Evolutionary conservation across 2,888 invertebrate genomes (phyloP).

Genomic region (Brachypalpus laphriformis): DNA sequence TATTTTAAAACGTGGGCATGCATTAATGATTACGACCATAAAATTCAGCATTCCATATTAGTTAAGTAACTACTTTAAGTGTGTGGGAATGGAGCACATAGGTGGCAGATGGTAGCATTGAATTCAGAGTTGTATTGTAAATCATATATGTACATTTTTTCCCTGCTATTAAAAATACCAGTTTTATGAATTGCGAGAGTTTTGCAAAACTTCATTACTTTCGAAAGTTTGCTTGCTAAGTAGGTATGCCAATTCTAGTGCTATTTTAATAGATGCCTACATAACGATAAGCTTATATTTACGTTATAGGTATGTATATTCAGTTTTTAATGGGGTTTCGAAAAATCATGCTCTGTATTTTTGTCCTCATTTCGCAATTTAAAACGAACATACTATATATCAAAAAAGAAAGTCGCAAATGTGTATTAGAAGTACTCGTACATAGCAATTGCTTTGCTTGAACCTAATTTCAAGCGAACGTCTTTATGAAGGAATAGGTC

Average conservation of each 20-base stretch:
- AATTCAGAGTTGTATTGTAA: slow-evolving; percentile 3
- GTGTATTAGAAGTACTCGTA: too few species aligned
- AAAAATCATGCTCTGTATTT: too few species aligned
- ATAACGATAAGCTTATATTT: too few species aligned
- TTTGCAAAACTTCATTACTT: background rate
- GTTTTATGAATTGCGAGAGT: background rate
- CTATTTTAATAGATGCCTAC: too few species aligned
- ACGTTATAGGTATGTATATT: too few species aligned
- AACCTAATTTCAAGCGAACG: too few species aligned
- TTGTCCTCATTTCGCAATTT: too few species aligned
- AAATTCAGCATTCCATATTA: background rate
- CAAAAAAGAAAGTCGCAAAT: too few species aligned
- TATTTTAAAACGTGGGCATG: slow-evolving; percentile 10
- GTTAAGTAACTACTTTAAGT: slow-evolving; percentile 3
- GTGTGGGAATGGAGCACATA: slow-evolving; percentile 23
- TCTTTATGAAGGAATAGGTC: too few species aligned
- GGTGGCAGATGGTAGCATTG: slow-evolving; percentile 30
- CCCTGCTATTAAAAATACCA: background rate
- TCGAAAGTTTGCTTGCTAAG: background rate
- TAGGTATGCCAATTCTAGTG: background rate
- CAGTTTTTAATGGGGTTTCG: too few species aligned
- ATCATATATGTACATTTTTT: background rate
- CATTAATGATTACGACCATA: slow-evolving; percentile 7
- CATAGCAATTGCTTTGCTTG: too few species aligned
- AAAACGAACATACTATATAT: too few species aligned